Conservation (phyloP, 2,113 vertebrate genomes). For the Callipepla squamata region DNA sequence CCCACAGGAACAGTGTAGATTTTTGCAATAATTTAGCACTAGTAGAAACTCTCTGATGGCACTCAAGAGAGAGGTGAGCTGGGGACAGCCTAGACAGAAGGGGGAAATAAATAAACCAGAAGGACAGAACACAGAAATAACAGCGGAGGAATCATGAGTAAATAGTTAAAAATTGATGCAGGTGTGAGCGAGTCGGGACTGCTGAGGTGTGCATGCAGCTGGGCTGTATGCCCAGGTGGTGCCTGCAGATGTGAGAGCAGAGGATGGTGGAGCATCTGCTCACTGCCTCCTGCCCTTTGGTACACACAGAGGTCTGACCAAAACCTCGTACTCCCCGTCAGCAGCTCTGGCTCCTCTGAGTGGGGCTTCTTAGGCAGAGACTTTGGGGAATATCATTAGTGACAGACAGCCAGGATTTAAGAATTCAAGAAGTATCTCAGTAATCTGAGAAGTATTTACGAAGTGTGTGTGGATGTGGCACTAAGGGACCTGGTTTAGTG, state of each 20-base stretch:
- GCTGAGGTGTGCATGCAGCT: neutral
- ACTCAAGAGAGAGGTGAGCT: neutral
- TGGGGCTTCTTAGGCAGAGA: neutral
- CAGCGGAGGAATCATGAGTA: neutral
- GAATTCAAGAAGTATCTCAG: neutral
- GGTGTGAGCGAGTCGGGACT: neutral
- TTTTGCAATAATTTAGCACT: slow-evolving; percentile 8
- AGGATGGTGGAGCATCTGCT: neutral
- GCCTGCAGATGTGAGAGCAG: neutral
- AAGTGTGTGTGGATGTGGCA: neutral
- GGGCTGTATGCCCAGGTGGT: neutral
- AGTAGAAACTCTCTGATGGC: neutral
- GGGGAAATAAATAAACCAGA: slow-evolving; percentile 23
- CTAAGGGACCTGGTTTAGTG: neutral
- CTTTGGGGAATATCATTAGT: neutral
- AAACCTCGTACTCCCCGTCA: neutral
- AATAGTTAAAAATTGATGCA: neutral
- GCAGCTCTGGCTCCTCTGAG: neutral
- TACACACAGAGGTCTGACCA: neutral
- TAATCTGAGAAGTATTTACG: neutral
- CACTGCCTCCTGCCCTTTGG: neutral
- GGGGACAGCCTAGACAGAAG: slow-evolving; percentile 13
- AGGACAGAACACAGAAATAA: neutral
- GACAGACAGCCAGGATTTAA: neutral
- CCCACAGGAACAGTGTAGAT: slow-evolving; percentile 19